Evolutionary conservation across 2,113 vertebrate genomes (phyloP).

Genomic region (Polypterus senegalus): DNA sequence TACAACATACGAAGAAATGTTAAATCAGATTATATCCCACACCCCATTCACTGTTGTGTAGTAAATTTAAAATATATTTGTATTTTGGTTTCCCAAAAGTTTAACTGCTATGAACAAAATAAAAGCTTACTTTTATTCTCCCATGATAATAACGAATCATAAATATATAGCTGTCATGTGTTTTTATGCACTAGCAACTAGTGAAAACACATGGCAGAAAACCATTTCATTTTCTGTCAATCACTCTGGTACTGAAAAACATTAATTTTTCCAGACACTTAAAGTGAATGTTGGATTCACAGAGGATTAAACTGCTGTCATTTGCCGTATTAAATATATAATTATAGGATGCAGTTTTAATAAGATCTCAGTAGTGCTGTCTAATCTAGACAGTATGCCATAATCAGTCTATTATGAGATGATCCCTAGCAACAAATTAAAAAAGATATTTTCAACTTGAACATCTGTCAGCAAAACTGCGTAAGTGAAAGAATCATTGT

Average conservation of each 20-base stretch:
- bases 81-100: too few species aligned
- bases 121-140: too few species aligned
- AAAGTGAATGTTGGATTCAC: constrained; percentile 17
- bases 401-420: constrained; percentile 5
- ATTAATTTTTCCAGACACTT: constrained; percentile 7
- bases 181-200: constrained; percentile 2
- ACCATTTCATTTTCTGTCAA: constrained; percentile 9
- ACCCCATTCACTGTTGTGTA: too few species aligned
- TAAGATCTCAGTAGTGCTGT: constrained; percentile 24
- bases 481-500: not conserved
- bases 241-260: constrained; percentile 17
- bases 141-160: too few species aligned
- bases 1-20: too few species aligned
- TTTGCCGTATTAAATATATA: constrained; percentile 15
- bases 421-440: constrained; percentile 11
- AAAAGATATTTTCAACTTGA: constrained; percentile 16
- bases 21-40: too few species aligned
- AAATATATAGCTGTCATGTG: not conserved
- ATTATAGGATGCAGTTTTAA: constrained; percentile 23
- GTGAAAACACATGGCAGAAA: constrained; percentile 13
- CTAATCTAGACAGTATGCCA: constrained; percentile 19
- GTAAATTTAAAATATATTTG: too few species aligned
- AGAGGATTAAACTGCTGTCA: constrained; percentile 14
- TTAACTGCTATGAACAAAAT: too few species aligned
- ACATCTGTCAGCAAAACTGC: constrained; percentile 23